phyloP scores from a whole-genome alignment of 2,797 vertebrate genomes.

The Simalia tracyae region DNA sequence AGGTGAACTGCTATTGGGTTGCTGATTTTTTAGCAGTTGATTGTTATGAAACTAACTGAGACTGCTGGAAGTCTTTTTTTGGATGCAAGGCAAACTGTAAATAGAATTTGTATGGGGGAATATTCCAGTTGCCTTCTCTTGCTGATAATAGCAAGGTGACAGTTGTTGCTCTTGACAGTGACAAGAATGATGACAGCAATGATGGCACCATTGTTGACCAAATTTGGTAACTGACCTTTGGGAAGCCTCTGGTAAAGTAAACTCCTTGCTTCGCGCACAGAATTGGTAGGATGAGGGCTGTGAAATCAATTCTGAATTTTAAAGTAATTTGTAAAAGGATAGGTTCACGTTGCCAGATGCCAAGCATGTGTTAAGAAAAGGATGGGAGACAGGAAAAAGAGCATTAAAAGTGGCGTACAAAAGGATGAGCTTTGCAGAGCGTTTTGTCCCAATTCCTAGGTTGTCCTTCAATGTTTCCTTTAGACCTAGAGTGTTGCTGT shows the following conservation, averaged over 20 bases:
- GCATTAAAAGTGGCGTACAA: not conserved
- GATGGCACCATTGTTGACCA: constrained; percentile 84
- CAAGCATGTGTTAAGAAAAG: constrained; percentile 46
- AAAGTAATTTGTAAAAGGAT: constrained; percentile 9
- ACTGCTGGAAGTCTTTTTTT: constrained; percentile 68
- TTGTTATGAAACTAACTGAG: constrained; percentile 63
- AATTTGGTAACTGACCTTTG: constrained; percentile 90
- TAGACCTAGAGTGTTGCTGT: not conserved
- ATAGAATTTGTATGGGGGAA: constrained; percentile 73
- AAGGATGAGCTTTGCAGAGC: not conserved
- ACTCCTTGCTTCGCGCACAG: constrained; percentile 62
- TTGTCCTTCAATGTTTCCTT: not conserved
- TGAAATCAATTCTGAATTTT: constrained; percentile 8
- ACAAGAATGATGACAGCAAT: constrained; percentile 77
- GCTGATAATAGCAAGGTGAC: constrained; percentile 90
- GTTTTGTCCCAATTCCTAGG: not conserved
- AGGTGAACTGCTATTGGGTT: constrained; percentile 40
- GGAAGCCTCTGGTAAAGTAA: constrained; percentile 70
- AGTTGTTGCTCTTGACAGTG: constrained; percentile 85
- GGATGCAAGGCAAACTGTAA: constrained; percentile 70
- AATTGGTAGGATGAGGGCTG: constrained; percentile 50
- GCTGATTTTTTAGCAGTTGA: constrained; percentile 49
- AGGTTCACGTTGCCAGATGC: constrained; percentile 8
- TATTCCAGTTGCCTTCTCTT: constrained; percentile 79
- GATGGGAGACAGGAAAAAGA: not conserved